A percentile compares a stretch with the other conserved stretches of the same genome.
Conservation (phyloP, 2,113 vertebrate genomes). For the Leptodactylus fuscus region DNA sequence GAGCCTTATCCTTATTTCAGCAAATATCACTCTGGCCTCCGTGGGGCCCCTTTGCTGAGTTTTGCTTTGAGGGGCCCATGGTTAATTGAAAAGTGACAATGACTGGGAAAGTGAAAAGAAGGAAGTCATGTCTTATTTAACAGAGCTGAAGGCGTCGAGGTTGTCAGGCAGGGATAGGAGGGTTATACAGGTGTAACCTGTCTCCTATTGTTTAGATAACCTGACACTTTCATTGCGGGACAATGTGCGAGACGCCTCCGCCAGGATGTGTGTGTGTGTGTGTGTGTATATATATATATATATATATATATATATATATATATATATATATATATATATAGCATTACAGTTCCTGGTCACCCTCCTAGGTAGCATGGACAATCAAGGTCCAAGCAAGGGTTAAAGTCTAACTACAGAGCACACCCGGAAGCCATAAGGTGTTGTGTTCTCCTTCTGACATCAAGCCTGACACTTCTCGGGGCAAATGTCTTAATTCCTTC, state of each 20-base stretch:
- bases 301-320: too few species aligned
- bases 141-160: neutral
- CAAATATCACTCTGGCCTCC: neutral
- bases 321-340: too few species aligned
- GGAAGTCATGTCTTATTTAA: neutral
- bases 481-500: neutral
- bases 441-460: conserved; percentile 12
- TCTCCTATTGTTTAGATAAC: conserved; percentile 2
- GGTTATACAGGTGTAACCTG: neutral
- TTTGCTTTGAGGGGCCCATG: neutral
- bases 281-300: too few species aligned
- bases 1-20: too few species aligned
- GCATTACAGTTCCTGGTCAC: neutral
- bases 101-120: neutral
- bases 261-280: neutral
- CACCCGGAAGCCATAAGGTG: conserved; percentile 21
- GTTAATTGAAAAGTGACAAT: neutral
- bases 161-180: neutral
- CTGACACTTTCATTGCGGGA: neutral
- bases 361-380: neutral
- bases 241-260: neutral
- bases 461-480: neutral
- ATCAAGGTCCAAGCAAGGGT: neutral
- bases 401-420: conserved; percentile 5
- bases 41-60: neutral